Evolutionary conservation across 2,113 vertebrate species (phyloP), one percentile per base, ranked within the genome.

Genomic region (Anser brachyrhynchus): DNA sequence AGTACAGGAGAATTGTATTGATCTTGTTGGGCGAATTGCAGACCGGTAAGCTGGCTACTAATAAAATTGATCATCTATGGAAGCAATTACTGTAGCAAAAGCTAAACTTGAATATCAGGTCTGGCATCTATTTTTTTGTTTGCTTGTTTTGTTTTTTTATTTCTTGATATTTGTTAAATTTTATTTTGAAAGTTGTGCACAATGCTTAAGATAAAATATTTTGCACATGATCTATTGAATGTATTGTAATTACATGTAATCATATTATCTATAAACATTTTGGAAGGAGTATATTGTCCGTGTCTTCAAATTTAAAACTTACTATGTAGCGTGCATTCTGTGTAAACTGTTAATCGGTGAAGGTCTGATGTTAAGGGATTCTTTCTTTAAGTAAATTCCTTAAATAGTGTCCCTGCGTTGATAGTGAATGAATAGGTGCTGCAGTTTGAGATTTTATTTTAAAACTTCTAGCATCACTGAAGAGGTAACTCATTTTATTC

Each of bases 1-100:
- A 95, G 99, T 99, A 80, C 99, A 99, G 95, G 99, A 99, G 92
- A 99, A 99, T 70, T 99, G 99, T 75, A 99, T 99, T 87, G 99
- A 99, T 97, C 98, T 99, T 72, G 99, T 99, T 97, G 99, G 99
- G 67, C 98, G 99, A 69, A 99, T 99, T 90, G 99, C 99, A 39
- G 99, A 99, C 97, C 98, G 99, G 99, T 99, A 77, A 91, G 97
- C 19, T 81, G 74, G 31, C 20, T 57, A 14, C 11, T 16, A 7
- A 14, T 46, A 3, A 25, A 62, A 37, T 39, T 69, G 35, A 75
- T 11, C 11, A 3, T 72, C 9, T n/a, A 2, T 51, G 19, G 43
- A 62, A 79, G 16, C 54, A 44, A 1, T 57, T 84, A 17, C 0
- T 57, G 21, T 62, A 59, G 14, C 21, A 93, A 28, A 77, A 80